These are phyloP conservation scores for Isotomurus palustris DNA, from an alignment of 2,888 invertebrate genomes.

Conservation along the genomic window DNA sequence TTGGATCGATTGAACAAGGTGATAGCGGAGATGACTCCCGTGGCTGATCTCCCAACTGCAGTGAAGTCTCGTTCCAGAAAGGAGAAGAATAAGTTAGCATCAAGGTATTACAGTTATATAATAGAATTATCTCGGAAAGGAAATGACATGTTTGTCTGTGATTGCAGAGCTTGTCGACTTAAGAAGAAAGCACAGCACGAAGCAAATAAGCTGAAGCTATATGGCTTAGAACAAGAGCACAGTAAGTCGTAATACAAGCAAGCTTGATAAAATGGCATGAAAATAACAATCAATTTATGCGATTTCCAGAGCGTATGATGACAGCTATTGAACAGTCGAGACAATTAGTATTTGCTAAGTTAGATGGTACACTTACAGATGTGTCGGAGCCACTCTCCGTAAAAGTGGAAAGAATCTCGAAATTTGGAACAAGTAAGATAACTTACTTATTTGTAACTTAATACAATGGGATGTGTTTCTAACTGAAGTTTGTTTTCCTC, in stretches of 20 bases:
- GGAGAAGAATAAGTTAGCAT: constrained; percentile 96
- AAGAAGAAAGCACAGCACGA: constrained; percentile 99
- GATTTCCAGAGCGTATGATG: constrained; percentile 67
- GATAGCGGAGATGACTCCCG: constrained; percentile 94
- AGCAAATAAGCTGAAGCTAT: constrained; percentile 93
- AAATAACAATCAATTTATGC: too few species aligned
- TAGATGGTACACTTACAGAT: constrained; percentile 56
- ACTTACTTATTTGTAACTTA: constrained; percentile 6
- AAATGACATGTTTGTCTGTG: background rate
- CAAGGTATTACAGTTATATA: constrained; percentile 54
- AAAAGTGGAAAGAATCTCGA: constrained; percentile 66
- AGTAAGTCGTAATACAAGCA: constrained; percentile 60
- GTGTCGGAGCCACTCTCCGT: constrained; percentile 61
- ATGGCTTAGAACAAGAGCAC: constrained; percentile 89
- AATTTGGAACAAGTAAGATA: constrained; percentile 65
- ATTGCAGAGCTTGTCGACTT: constrained; percentile 79
- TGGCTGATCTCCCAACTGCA: constrained; percentile 85
- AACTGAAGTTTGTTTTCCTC: background rate
- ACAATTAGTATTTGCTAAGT: constrained; percentile 65
- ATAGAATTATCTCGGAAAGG: background rate
- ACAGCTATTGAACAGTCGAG: constrained; percentile 73
- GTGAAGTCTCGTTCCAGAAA: constrained; percentile 87
- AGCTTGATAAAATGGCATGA: too few species aligned
- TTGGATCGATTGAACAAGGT: constrained; percentile 82
- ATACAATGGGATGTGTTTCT: background rate